Evolutionary conservation across 2,113 vertebrate genomes (phyloP).

Genomic region (Chrysochloris asiatica): DNA sequence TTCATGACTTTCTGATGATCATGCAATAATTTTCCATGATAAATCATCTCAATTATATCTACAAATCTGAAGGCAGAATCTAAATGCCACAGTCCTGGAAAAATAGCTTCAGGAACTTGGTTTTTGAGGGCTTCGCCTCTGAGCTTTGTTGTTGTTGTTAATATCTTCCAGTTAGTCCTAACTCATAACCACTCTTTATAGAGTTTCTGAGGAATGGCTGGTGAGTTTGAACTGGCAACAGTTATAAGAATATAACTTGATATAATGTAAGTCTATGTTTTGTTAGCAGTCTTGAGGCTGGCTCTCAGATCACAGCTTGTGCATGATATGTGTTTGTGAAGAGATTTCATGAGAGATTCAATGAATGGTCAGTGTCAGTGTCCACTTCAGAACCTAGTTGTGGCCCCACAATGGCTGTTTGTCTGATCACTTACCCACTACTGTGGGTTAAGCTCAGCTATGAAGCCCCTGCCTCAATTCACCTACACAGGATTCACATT

Average conservation of each 20-base stretch:
- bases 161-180: too few species aligned
- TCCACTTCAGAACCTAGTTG: background rate
- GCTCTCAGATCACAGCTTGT: background rate
- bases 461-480: background rate
- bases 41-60: conserved; percentile 64
- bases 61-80: conserved; percentile 54
- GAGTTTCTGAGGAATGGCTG: too few species aligned
- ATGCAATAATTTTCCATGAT: conserved; percentile 71
- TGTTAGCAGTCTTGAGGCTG: background rate
- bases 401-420: background rate
- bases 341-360: background rate
- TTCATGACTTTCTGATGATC: conserved; percentile 57
- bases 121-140: conserved; percentile 31
- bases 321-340: too few species aligned
- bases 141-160: too few species aligned
- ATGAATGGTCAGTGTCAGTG: fast-evolving
- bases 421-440: background rate
- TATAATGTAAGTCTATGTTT: background rate
- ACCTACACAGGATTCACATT: background rate
- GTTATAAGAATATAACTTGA: too few species aligned
- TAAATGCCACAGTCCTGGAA: conserved; percentile 27
- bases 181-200: too few species aligned
- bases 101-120: background rate
- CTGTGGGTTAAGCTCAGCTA: background rate
- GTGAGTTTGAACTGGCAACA: too few species aligned